Evolutionary conservation across 2,888 invertebrate genomes (phyloP).

Genomic region (Halocaridina rubra): DNA sequence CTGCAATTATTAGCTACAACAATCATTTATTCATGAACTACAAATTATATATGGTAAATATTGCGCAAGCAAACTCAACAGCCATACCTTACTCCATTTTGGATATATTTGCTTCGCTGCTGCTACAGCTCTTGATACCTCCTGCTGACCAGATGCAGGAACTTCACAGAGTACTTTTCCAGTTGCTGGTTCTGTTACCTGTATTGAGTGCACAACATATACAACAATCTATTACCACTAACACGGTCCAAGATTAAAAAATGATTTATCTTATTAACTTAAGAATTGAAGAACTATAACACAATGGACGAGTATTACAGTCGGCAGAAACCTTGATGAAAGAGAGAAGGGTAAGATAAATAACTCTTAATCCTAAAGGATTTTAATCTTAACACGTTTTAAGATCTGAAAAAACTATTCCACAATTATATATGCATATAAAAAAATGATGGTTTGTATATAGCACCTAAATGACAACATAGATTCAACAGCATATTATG

Average conservation of each 20-base stretch:
- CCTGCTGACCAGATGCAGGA: constrained; percentile 65
- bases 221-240: background rate
- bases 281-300: background rate
- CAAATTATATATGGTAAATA: too few relatives aligned
- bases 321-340: background rate
- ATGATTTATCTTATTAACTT: background rate
- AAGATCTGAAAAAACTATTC: too few relatives aligned
- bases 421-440: too few relatives aligned
- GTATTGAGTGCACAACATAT: background rate
- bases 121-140: constrained; percentile 69
- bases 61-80: too few relatives aligned
- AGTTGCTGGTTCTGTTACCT: constrained; percentile 65
- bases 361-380: too few relatives aligned
- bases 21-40: background rate
- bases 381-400: too few relatives aligned
- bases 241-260: background rate
- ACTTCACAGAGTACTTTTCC: constrained; percentile 64
- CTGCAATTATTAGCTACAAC: background rate
- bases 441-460: too few relatives aligned
- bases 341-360: background rate
- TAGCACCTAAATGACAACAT: too few relatives aligned
- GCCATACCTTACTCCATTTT: constrained; percentile 67
- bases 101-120: constrained; percentile 68
- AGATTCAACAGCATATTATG: background rate
- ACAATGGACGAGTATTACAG: too few relatives aligned